These are phyloP conservation scores for Microcebus ravelobensis DNA, from an alignment of 2,113 vertebrate genomes.

Conservation along the genomic window DNA sequence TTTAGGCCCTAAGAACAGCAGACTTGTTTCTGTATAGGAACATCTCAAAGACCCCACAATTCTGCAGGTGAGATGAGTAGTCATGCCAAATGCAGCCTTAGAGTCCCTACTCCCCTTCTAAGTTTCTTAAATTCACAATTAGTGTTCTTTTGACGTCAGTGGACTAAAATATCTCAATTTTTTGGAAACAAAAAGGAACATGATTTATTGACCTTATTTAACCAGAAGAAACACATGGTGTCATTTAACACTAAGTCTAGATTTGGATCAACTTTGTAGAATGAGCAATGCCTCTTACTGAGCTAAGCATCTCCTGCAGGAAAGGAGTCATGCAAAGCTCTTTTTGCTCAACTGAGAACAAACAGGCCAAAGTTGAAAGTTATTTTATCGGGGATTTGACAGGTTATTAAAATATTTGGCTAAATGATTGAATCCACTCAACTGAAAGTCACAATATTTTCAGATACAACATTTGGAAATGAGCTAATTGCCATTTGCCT, in stretches of 20 bases:
- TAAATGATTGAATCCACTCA: conserved; percentile 1
- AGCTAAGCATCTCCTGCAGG: not conserved
- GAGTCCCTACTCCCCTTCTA: not conserved
- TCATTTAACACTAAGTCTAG: not conserved
- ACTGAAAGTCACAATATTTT: conserved; percentile 33
- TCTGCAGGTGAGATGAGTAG: not conserved
- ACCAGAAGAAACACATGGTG: conserved; percentile 17
- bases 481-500: not conserved
- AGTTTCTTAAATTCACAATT: not conserved
- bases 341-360: not conserved
- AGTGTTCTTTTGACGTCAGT: not conserved
- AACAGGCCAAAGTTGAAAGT: not conserved
- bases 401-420: conserved; percentile 46
- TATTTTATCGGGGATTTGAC: not conserved
- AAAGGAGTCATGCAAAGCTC: not conserved
- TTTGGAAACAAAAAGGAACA: conserved; percentile 31
- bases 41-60: not conserved
- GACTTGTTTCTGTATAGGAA: not conserved
- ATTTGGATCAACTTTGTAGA: not conserved
- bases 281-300: not conserved
- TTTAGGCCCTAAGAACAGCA: not conserved
- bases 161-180: conserved; percentile 27
- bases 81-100: not conserved
- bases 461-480: conserved; percentile 15
- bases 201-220: conserved; percentile 42